Evolutionary conservation across 2,888 invertebrate genomes (phyloP), one percentile per base, ranked within the genome.

Genomic region (Limulus polyphemus): DNA sequence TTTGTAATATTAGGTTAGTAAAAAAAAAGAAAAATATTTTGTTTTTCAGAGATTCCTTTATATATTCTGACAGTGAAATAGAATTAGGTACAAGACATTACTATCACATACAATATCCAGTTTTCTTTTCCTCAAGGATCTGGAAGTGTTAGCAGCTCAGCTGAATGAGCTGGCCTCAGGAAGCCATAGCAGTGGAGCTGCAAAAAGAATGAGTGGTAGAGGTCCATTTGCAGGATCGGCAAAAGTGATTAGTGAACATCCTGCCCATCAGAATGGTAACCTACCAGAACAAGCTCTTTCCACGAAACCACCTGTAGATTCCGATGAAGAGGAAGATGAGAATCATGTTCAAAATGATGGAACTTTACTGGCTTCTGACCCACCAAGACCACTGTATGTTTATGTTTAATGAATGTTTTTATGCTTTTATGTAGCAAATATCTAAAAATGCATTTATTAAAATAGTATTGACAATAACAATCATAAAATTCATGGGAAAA

Each of bases 61-160:
- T 32, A 32, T 32, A 32, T 5, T 32, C 32, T 32, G 32, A 32
- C 2, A 32, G 32, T 32, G 32, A 32, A 32, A 32, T 32, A 32
- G 0, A 32, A 32, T 32, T 32, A 32, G 32, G 7, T 32, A 32
- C 1, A 32, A 32, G 32, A 32, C 1, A 32, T 5, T 32, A 32
- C 32, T 32, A 7, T 32, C 32, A 5, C 32, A 32, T 32, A 32
- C 32, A 32, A 32, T 32, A 32, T 32, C 32, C 32, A 32, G 0
- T 32, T 32, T 32, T 32, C 32, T 13, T 50, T 50, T 14, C 9
- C 52, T 59, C 14, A 32, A 65, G 65, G 95, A 97, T 80, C 84
- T 98, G 82, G 97, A 98, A 80, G 88, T 88, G 77, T 80, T 98
- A 77, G 95, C 95, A 68, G 92, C 91, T 74, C 94, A 97, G 79